Conservation (phyloP, 2,113 vertebrate species). For the Ageneiosus marmoratus region DNA sequence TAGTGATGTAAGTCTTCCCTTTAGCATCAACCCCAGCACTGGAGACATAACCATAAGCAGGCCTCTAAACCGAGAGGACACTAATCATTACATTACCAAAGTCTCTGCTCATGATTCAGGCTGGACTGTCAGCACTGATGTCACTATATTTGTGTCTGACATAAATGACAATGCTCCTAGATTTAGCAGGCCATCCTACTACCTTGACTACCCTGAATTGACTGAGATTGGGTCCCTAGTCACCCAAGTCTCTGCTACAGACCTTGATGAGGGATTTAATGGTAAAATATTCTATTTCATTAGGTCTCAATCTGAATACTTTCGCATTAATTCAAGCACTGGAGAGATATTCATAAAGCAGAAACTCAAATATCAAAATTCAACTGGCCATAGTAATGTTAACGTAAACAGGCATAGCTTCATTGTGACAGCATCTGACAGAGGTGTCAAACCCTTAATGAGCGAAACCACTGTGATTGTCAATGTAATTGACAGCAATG, state of each 20-base stretch:
- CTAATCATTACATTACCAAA: constrained; percentile 85
- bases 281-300: constrained; percentile 96
- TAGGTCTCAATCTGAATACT: constrained; percentile 92
- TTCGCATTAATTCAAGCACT: constrained; percentile 88
- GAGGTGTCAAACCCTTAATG: constrained; percentile 82
- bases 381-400: constrained; percentile 77
- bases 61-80: constrained; percentile 92
- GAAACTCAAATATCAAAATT: constrained; percentile 86
- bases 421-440: constrained; percentile 90
- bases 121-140: constrained; percentile 96
- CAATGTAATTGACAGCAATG: constrained; percentile 91
- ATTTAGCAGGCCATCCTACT: constrained; percentile 91
- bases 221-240: constrained; percentile 83
- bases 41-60: constrained; percentile 92
- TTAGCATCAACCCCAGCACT: constrained; percentile 84
- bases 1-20: constrained; percentile 83
- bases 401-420: constrained; percentile 96
- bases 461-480: constrained; percentile 95
- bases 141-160: constrained; percentile 92
- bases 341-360: constrained; percentile 95
- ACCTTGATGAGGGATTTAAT: constrained; percentile 87
- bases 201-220: constrained; percentile 90
- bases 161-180: constrained; percentile 91
- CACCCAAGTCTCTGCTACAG: constrained; percentile 84
- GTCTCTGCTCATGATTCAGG: constrained; percentile 94